Evolutionary conservation across 2,888 invertebrate species (phyloP).

Genomic region (Sylvicola cinctus): DNA sequence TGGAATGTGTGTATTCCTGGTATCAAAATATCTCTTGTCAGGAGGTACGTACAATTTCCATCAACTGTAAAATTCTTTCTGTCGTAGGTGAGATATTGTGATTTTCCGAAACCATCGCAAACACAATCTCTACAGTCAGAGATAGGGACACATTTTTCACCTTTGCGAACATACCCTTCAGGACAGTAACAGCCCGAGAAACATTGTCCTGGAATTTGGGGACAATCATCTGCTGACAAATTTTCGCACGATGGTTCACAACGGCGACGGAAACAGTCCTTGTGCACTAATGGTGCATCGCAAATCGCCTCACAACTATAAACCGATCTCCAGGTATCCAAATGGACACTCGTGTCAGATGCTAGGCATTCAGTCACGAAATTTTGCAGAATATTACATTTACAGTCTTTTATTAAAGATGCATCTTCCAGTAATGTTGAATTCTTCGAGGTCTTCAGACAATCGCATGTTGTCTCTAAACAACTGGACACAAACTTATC

Average conservation of each 20-base stretch:
- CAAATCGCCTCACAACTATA: constrained; percentile 55
- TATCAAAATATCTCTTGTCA: constrained; percentile 40
- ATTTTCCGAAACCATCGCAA: constrained; percentile 56
- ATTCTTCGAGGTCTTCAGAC: constrained; percentile 18
- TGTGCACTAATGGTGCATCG: constrained; percentile 53
- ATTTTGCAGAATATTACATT: constrained; percentile 45
- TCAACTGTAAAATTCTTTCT: constrained; percentile 56
- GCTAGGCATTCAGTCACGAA: constrained; percentile 56
- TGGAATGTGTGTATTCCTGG: constrained; percentile 23
- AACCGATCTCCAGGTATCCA: constrained; percentile 48
- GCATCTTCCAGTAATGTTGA: constrained; percentile 13
- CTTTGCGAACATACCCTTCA: constrained; percentile 45
- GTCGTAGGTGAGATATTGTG: constrained; percentile 69
- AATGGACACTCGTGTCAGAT: constrained; percentile 35
- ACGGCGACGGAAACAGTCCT: constrained; percentile 56
- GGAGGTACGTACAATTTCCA: constrained; percentile 68
- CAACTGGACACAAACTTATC: constrained; percentile 52
- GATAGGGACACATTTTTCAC: constrained; percentile 45
- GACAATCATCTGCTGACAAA: constrained; percentile 35
- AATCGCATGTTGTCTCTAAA: constrained; percentile 54
- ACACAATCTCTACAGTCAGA: constrained; percentile 55
- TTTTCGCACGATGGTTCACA: constrained; percentile 63
- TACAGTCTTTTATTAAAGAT: constrained; percentile 30
- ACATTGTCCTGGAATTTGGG: constrained; percentile 41
- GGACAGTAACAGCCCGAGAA: constrained; percentile 71